Percentiles rank a stretch among this genome's conserved stretches.
Evolutionary conservation across 2,113 vertebrate species (phyloP).

Genomic region (Eulemur macaco): DNA sequence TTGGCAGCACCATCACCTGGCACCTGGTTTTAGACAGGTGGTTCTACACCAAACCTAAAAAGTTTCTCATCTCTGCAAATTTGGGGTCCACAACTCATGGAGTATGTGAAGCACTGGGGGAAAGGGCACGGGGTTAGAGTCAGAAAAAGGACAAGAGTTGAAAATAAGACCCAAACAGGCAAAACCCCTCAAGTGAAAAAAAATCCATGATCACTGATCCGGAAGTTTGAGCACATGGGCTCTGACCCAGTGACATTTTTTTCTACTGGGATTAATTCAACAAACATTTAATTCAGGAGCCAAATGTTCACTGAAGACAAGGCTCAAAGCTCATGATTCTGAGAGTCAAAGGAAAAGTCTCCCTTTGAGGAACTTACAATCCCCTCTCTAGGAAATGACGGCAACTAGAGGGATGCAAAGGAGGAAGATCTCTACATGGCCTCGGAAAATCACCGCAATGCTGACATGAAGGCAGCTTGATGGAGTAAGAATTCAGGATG

Average conservation of each 20-base stretch:
- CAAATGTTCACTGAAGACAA: neutral
- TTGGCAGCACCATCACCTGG: neutral
- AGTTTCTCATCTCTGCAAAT: neutral
- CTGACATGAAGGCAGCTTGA: neutral
- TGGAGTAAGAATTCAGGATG: neutral
- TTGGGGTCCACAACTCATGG: neutral
- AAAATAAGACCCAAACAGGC: neutral
- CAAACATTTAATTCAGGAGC: neutral
- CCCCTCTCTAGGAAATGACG: neutral
- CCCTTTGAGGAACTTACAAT: neutral
- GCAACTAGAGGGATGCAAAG: neutral
- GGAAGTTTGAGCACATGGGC: neutral
- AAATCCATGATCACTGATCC: neutral
- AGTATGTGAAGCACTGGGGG: neutral
- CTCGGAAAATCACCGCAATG: neutral
- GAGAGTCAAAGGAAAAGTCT: neutral
- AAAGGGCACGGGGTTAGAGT: neutral
- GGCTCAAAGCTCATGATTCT: neutral
- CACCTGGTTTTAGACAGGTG: neutral
- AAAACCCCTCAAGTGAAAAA: neutral
- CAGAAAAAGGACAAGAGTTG: neutral
- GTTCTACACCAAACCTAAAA: neutral
- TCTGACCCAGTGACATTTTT: neutral
- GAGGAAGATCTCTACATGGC: neutral
- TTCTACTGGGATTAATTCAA: neutral